Percentiles rank a stretch among this genome's conserved stretches.
phyloP scores from a whole-genome alignment of 2,113 vertebrate species.

The Gymnobelideus leadbeateri region DNA sequence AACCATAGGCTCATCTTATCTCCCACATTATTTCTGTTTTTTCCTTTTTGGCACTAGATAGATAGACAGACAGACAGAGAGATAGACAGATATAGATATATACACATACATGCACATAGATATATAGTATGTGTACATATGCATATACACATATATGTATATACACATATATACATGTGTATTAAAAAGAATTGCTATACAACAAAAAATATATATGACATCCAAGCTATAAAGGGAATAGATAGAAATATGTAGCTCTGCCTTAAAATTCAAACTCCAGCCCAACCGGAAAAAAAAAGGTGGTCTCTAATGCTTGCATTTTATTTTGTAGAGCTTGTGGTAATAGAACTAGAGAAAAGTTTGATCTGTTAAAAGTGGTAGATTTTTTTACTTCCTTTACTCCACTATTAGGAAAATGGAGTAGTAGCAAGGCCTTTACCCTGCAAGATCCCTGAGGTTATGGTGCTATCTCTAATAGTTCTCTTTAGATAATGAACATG shows the following conservation, averaged over 20 bases:
- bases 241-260: background rate
- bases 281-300: background rate
- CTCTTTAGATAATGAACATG: background rate
- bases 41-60: background rate
- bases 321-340: background rate
- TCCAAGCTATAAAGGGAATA: background rate
- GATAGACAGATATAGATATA: rapidly evolving
- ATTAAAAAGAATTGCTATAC: background rate
- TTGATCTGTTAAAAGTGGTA: background rate
- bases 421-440: background rate
- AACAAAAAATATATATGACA: background rate
- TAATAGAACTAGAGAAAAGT: background rate
- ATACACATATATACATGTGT: background rate
- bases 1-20: background rate
- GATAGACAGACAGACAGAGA: no score
- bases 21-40: background rate
- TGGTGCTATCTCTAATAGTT: background rate
- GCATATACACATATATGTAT: background rate
- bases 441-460: background rate
- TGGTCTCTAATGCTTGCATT: background rate
- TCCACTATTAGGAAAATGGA: background rate
- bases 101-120: no score
- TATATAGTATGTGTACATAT: no score
- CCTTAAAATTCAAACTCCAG: background rate
- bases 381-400: background rate